phyloP scores from a whole-genome alignment of 2,113 vertebrate genomes.

The Steatornis caripensis region DNA sequence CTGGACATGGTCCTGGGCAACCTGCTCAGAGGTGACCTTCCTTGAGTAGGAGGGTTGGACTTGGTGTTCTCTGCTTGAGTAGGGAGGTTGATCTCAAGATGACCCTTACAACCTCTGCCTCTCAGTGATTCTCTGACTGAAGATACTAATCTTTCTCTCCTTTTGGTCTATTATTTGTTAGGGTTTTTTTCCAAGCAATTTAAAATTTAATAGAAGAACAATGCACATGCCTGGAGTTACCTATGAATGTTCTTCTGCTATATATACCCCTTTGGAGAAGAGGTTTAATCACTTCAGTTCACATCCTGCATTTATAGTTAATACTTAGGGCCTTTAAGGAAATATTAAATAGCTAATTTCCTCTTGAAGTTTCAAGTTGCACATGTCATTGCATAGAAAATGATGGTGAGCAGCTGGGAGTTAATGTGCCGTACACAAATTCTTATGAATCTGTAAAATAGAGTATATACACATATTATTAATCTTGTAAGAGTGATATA shows the following conservation, averaged over 20 bases:
- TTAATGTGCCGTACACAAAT: neutral
- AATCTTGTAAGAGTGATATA: neutral
- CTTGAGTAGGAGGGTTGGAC: neutral
- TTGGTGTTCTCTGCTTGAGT: neutral
- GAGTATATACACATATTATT: neutral
- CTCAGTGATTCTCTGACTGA: neutral
- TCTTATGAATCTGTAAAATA: neutral
- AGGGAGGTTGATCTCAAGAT: neutral
- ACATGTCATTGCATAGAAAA: neutral
- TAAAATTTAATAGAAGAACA: neutral
- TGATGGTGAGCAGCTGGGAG: neutral
- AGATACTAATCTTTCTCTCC: neutral
- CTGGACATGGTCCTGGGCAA: neutral
- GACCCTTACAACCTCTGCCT: neutral
- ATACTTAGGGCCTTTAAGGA: slow-evolving; percentile 2
- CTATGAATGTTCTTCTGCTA: neutral
- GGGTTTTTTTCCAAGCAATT: neutral
- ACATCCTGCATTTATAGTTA: neutral
- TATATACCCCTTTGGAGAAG: neutral
- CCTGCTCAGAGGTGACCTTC: neutral
- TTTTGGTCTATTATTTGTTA: neutral
- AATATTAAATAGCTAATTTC: slow-evolving; percentile 9
- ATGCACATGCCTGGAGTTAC: neutral
- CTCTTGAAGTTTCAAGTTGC: neutral
- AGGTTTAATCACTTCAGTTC: slow-evolving; percentile 3